These are phyloP conservation scores for Scaptomyza parva DNA, from an alignment of 2,888 invertebrate species.

Conservation along the genomic window DNA sequence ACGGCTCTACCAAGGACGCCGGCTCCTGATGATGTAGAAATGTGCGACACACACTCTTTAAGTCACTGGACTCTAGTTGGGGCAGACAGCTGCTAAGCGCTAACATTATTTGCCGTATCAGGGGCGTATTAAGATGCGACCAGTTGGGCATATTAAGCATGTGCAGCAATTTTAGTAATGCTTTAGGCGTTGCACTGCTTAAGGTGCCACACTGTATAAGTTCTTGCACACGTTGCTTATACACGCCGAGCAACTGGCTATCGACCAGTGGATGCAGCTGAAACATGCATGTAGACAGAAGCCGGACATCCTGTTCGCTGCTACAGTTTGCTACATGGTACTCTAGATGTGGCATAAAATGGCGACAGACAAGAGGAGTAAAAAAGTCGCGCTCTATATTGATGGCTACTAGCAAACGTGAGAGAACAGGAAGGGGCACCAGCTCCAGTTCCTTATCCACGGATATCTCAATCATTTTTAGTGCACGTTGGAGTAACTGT, in stretches of 20 bases:
- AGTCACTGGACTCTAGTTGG: slow-evolving; percentile 83
- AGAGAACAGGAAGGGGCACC: slow-evolving; percentile 83
- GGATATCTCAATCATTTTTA: slow-evolving; percentile 68
- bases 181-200: slow-evolving; percentile 64
- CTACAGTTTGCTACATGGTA: slow-evolving; percentile 79
- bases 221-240: slow-evolving; percentile 81
- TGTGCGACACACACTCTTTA: slow-evolving; percentile 84
- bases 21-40: slow-evolving; percentile 86
- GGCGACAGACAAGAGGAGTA: slow-evolving; percentile 82
- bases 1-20: slow-evolving; percentile 83
- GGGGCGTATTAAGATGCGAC: slow-evolving; percentile 82
- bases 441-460: slow-evolving; percentile 55
- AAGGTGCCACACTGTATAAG: slow-evolving; percentile 81
- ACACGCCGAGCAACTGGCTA: slow-evolving; percentile 81
- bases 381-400: slow-evolving; percentile 83
- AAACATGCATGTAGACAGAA: slow-evolving; percentile 85
- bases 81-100: slow-evolving; percentile 82
- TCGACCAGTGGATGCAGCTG: slow-evolving; percentile 84
- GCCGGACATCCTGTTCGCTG: slow-evolving; percentile 83
- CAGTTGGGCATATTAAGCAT: slow-evolving; percentile 85
- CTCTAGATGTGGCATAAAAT: slow-evolving; percentile 84
- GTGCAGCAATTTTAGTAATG: slow-evolving; percentile 80
- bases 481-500: slow-evolving; percentile 75
- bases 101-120: slow-evolving; percentile 84
- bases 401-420: slow-evolving; percentile 85